Base-by-base conservation (phyloP, 2,888 invertebrate genomes). In the Erebia aethiops region DNA sequence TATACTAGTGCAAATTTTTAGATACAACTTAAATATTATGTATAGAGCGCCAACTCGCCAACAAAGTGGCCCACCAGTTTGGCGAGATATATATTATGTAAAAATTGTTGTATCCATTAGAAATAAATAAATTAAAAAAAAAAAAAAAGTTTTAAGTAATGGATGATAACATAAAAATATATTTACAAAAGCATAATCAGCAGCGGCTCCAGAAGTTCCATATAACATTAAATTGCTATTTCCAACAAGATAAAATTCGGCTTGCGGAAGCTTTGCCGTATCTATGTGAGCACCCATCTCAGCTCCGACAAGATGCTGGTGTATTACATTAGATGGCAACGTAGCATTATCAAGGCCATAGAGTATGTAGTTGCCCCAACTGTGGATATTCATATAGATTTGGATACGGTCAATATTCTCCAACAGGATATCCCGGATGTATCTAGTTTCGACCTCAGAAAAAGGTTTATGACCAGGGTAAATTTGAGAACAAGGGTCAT, bases 401-500 rank as follows among this genome's bases (percentile, higher is more conserved):
- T 83, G 79, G 1, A 78, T 81, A 2, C 85, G 75, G 49, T 78
- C 76, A 0, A 79, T n/a, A 63, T 85, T 58, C 41, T 83, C 80
- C 0, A 70, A 54, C 63, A 96, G 83, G 66, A 95, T 91, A 74
- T 95, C 93, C n/a, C 94, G 87, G 2, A 96, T 77, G 76, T 84
- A 88, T 67, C 82, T 80, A 0, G 94, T 95, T 86, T 96, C 97
- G 0, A 92, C 88, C 81, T 96, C 96, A 0, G 96, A 96, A 87
- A 95, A 95, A 11, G 95, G 82, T 1, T 79, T 79, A 0, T 84
- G 75, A 1, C 96, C 96, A 56, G 89, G 94, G 79, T 90, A 96
- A 1, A 88, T 94, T 0, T 95, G 94, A 2, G 87, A 79, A 82
- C 96, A 96, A 0, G 94, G 91, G 72, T 91, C 80, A 0, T 70